These are phyloP conservation scores for Drosophila fuyamai DNA, from an alignment of 1,140 invertebrate species.

Conservation along the genomic window DNA sequence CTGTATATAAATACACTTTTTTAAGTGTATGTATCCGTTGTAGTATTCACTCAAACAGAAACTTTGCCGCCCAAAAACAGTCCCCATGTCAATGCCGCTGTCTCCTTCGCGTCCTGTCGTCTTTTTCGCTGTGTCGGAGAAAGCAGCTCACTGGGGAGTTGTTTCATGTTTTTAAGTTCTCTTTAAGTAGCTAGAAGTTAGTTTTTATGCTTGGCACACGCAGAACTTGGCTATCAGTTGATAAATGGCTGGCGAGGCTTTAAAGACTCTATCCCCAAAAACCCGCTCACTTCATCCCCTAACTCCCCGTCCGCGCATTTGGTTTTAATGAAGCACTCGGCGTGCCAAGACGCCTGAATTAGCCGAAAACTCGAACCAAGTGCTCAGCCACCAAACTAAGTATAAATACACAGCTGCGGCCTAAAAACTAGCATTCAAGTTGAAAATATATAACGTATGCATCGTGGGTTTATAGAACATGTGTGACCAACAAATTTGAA, in stretches of 20 bases:
- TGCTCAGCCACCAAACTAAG: slow-evolving; percentile 27
- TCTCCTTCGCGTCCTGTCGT: slow-evolving; percentile 3
- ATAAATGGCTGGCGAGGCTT: slow-evolving; percentile 72
- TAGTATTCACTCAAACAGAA: slow-evolving; percentile 58
- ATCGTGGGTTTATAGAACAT: no score
- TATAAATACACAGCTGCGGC: neutral
- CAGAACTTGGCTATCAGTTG: slow-evolving; percentile 76
- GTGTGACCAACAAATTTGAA: no score
- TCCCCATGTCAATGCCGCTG: slow-evolving; percentile 1
- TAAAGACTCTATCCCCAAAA: slow-evolving; percentile 34
- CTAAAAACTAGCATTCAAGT: neutral
- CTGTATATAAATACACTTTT: neutral
- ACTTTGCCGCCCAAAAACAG: slow-evolving; percentile 44
- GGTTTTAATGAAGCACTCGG: slow-evolving; percentile 72
- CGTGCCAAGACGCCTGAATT: slow-evolving; percentile 62
- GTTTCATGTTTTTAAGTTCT: slow-evolving; percentile 78
- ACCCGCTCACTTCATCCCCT: neutral
- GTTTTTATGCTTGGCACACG: slow-evolving; percentile 77
- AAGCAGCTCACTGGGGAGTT: slow-evolving; percentile 51
- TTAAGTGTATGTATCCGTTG: slow-evolving; percentile 12
- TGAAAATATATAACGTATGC: neutral
- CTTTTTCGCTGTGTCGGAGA: slow-evolving; percentile 8
- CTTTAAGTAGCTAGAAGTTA: slow-evolving; percentile 80
- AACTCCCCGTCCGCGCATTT: neutral
- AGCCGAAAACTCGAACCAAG: slow-evolving; percentile 40